Evolutionary conservation across 30 jellyfish, hydroid and myxozoan species (phyloP), one percentile per base, ranked within the genome.

Genomic region (Pelagia noctiluca): DNA sequence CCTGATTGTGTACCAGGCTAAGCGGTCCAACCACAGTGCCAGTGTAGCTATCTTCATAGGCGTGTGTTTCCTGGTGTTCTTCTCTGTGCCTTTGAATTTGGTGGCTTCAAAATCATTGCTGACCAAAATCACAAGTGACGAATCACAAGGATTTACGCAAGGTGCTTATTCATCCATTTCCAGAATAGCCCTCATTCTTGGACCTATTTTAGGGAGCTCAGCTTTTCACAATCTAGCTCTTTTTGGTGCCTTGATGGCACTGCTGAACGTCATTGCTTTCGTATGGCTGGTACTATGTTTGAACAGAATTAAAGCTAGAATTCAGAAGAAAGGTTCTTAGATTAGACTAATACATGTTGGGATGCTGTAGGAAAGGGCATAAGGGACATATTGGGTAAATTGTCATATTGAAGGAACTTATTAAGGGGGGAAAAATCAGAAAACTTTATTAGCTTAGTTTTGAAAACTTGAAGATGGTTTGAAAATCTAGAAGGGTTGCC

Each of bases 151-250:
- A 3, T 86, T 94, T 50, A 85, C 97, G 22, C 99, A 94, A 87
- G 99, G 97, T 10, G 95, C 84, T 26, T 94, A 94, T 79, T 78
- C 99, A 50, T 94, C 99, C 13, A 90, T 94, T 50, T 84, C 95
- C 82, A 82, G 99, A 36, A 69, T 94, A 2, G 94, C 99, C 25
- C 84, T 94, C 1, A 94, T 94, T 26, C 37, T 82, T 47, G 99
- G 99, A 57, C 99, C 99, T 31, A 71, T 94, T 3, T 16, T 94
- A 25, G 99, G 97, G 7, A 87, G 97, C 53, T 36, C 96, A n/a
- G 97, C 97, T 10, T 94, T 94, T 80, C 90, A 83, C 82, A 90
- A 71, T 48, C 78, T 79, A 24, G 88, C 93, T 1, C 79, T 82
- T 3, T 94, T 94, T 84, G 94, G 96, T 32, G 65, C 95, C 31